Evolutionary conservation across 2,888 invertebrate species (phyloP).

Genomic region (Magallana nippona): DNA sequence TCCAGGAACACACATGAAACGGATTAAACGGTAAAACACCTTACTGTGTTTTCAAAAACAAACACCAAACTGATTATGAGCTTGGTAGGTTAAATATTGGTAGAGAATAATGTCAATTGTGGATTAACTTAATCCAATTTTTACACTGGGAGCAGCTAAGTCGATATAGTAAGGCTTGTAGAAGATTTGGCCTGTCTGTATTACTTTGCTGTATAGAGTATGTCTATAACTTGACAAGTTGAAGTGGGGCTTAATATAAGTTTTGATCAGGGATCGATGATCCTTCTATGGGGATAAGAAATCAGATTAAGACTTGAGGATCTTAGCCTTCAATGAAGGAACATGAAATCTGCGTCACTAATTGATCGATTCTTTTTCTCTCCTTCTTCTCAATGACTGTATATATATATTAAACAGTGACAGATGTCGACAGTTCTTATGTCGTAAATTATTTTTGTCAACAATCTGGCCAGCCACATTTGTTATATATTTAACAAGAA

Average conservation of each 20-base stretch:
- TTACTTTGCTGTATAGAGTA: background rate
- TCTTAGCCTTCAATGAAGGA: background rate
- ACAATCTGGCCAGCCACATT: background rate
- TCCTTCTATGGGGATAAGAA: constrained; percentile 7
- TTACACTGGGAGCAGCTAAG: background rate
- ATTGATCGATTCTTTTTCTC: background rate
- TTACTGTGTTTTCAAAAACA: constrained; percentile 22
- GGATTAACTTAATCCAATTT: constrained; percentile 15
- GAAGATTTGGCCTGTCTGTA: background rate
- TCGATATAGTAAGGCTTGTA: background rate
- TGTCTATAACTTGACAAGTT: constrained; percentile 23
- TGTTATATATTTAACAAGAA: background rate
- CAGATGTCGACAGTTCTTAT: background rate
- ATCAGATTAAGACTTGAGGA: constrained; percentile 18
- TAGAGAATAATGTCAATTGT: constrained; percentile 21
- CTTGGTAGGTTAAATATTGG: background rate
- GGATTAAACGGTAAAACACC: background rate
- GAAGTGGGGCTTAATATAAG: constrained; percentile 21
- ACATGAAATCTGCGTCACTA: constrained; percentile 10
- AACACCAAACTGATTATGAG: constrained; percentile 6
- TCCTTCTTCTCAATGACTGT: constrained; percentile 1
- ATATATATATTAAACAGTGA: background rate
- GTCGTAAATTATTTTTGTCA: constrained; percentile 27
- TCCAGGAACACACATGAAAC: background rate
- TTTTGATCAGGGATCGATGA: constrained; percentile 30